Conservation (phyloP, 2,113 vertebrate species). For the Aix galericulata region DNA sequence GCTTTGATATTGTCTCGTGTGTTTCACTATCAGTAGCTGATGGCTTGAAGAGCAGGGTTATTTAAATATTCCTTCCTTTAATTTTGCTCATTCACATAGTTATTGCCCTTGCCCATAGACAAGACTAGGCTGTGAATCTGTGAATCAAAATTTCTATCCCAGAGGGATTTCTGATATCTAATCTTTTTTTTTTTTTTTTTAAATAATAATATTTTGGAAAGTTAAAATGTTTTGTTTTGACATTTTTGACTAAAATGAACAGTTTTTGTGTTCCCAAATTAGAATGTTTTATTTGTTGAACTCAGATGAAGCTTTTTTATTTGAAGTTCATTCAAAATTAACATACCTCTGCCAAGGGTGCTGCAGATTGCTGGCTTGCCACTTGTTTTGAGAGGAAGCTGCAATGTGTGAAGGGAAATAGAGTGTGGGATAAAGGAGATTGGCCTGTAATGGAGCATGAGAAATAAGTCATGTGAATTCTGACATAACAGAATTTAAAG, state of each 20-base stretch:
- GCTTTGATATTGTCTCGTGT: background rate
- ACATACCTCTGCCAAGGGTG: background rate
- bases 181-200: background rate
- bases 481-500: background rate
- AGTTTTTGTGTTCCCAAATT: background rate
- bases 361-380: background rate
- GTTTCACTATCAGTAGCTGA: background rate
- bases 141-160: background rate
- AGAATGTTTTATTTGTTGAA: background rate
- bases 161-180: background rate
- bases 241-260: conserved; percentile 5
- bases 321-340: conserved; percentile 20
- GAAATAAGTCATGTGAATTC: background rate
- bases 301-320: background rate
- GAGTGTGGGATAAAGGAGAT: background rate
- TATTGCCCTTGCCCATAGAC: background rate
- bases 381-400: background rate
- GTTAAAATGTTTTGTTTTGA: background rate
- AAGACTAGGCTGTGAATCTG: background rate
- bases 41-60: background rate
- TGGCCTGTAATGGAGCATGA: background rate
- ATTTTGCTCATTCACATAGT: background rate
- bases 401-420: background rate
- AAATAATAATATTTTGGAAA: background rate
- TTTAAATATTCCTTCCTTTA: background rate